Percentiles rank a stretch among this genome's conserved stretches.
Conservation (phyloP, 2,888 invertebrate genomes). For the Cerastis rubricosa region DNA sequence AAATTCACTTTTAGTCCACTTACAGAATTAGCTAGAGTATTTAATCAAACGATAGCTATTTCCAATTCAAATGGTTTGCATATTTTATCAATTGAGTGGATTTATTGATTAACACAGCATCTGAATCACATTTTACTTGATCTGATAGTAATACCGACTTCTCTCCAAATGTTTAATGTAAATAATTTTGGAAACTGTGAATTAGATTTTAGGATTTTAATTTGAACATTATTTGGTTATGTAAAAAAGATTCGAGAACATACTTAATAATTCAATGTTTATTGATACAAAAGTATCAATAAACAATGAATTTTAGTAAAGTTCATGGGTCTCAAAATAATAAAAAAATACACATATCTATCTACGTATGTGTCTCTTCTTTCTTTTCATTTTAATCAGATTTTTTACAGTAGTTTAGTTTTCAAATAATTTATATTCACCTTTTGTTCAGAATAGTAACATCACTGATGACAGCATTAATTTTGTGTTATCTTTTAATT, state of each 20-base stretch:
- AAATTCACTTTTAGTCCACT: slow-evolving; percentile 25
- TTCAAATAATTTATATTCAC: too few relatives aligned
- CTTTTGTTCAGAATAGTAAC: too few relatives aligned
- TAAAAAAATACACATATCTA: too few relatives aligned
- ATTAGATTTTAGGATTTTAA: neutral
- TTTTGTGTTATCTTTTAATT: too few relatives aligned
- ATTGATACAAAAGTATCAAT: neutral
- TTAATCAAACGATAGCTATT: slow-evolving; percentile 62
- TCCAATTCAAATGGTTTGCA: slow-evolving; percentile 60
- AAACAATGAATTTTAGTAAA: neutral
- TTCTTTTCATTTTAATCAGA: too few relatives aligned
- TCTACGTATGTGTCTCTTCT: too few relatives aligned
- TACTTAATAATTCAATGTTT: too few relatives aligned
- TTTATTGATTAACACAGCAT: slow-evolving; percentile 62
- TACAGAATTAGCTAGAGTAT: slow-evolving; percentile 53
- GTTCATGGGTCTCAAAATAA: neutral
- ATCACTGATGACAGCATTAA: too few relatives aligned
- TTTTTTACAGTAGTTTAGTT: too few relatives aligned
- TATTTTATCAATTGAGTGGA: slow-evolving; percentile 64
- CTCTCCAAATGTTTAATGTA: slow-evolving; percentile 22
- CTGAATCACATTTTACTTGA: slow-evolving; percentile 49
- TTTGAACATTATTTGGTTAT: neutral
- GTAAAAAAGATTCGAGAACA: neutral
- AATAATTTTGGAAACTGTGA: slow-evolving; percentile 9
- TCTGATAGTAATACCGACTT: slow-evolving; percentile 32